Evolutionary conservation across 1,140 invertebrate species (phyloP).

Genomic region (Phymastichus coffea): DNA sequence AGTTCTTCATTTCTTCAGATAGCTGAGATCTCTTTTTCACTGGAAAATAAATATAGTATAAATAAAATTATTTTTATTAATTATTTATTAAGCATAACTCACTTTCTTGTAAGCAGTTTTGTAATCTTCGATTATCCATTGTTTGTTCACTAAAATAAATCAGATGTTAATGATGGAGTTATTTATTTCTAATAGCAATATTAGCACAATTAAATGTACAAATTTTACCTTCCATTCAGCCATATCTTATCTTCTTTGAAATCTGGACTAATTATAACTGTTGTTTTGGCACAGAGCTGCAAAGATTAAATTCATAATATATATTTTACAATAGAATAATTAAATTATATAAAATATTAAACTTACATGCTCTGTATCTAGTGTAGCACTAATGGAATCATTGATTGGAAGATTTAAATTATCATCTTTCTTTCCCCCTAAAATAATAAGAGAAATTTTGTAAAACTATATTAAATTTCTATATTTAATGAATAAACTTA

Average conservation of each 20-base stretch:
- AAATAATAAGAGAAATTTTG: slow-evolving; percentile 42
- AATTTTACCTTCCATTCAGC: slow-evolving; percentile 81
- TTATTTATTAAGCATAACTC: slow-evolving; percentile 43
- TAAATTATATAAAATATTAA: slow-evolving; percentile 24
- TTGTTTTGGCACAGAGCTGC: slow-evolving; percentile 88
- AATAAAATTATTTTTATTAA: slow-evolving; percentile 9
- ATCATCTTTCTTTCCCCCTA: slow-evolving; percentile 95
- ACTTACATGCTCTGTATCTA: slow-evolving; percentile 78
- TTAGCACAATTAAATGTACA: too few species aligned
- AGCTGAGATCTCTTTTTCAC: slow-evolving; percentile 52
- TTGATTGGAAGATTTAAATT: slow-evolving; percentile 92
- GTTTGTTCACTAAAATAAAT: slow-evolving; percentile 66
- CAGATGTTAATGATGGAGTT: slow-evolving; percentile 10
- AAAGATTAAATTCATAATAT: slow-evolving; percentile 33
- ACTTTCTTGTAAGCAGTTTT: slow-evolving; percentile 79
- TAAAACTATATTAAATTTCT: not conserved
- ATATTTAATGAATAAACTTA: not conserved
- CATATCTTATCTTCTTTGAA: slow-evolving; percentile 82
- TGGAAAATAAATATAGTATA: slow-evolving; percentile 33
- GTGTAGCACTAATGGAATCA: slow-evolving; percentile 92
- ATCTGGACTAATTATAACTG: slow-evolving; percentile 69
- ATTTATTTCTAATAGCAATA: too few species aligned
- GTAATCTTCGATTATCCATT: slow-evolving; percentile 71
- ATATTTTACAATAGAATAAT: slow-evolving; percentile 14
- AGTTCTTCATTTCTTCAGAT: slow-evolving; percentile 55